Percentiles rank a stretch among this genome's conserved stretches.
Conservation (phyloP, 2,797 vertebrate genomes). For the Cichlasoma orientale region DNA sequence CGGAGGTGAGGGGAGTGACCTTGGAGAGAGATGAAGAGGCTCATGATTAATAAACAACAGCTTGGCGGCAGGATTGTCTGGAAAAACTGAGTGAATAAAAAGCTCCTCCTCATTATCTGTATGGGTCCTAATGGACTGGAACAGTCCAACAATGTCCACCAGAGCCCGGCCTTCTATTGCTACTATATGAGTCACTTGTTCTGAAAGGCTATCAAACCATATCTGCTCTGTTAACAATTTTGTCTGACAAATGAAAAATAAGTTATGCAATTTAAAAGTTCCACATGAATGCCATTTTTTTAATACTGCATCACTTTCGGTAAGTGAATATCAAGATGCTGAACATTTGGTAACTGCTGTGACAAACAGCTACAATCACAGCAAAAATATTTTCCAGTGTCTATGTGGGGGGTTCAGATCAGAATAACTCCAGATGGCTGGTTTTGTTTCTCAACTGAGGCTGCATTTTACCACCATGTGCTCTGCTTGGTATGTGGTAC, state of each 20-base stretch:
- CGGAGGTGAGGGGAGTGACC: conserved; percentile 22
- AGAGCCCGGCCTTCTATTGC: conserved; percentile 1
- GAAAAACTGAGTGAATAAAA: conserved; percentile 17
- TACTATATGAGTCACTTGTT: conserved; percentile 35
- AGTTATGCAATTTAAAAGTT: background rate
- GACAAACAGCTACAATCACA: conserved; percentile 21
- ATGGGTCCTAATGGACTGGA: conserved; percentile 28
- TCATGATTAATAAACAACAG: conserved; percentile 46
- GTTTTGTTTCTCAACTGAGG: conserved; percentile 24
- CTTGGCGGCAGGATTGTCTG: conserved; percentile 28
- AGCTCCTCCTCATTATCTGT: conserved; percentile 50
- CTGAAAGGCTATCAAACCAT: conserved; percentile 23
- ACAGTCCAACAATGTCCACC: conserved; percentile 17
- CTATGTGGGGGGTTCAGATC: conserved; percentile 32
- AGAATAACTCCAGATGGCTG: conserved; percentile 63
- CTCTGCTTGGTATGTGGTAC: conserved; percentile 45
- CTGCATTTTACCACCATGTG: conserved; percentile 37
- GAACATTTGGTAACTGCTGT: conserved; percentile 21
- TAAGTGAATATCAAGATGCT: background rate
- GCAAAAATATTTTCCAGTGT: conserved; percentile 6
- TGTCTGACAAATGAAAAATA: background rate
- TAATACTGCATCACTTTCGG: conserved; percentile 22
- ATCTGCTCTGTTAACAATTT: background rate
- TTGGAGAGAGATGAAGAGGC: conserved; percentile 12
- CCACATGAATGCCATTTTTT: background rate